A percentile compares a stretch with the other conserved stretches of the same genome.
phyloP scores from a whole-genome alignment of 2,888 invertebrate species.

The Dichetophora obliterata region DNA sequence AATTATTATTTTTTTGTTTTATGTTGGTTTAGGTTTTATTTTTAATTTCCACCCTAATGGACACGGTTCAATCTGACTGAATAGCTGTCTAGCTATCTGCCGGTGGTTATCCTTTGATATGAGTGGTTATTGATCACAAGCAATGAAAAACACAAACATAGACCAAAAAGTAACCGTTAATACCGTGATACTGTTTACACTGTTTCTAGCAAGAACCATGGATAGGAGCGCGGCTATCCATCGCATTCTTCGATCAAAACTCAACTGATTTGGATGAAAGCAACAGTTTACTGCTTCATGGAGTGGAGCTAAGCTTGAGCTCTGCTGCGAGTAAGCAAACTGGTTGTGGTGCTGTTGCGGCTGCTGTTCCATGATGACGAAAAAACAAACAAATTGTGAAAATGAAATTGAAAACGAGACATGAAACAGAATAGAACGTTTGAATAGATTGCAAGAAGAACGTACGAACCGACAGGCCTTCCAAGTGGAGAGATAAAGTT shows the following conservation, averaged over 20 bases:
- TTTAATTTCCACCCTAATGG: constrained; percentile 16
- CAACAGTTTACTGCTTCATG: constrained; percentile 15
- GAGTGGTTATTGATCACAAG: not conserved
- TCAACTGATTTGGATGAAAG: constrained; percentile 48
- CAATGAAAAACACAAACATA: constrained; percentile 1
- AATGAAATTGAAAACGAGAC: not conserved
- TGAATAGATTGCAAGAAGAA: not conserved
- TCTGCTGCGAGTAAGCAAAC: not conserved
- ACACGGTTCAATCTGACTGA: not conserved
- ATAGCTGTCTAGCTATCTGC: not conserved
- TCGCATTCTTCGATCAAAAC: constrained; percentile 48
- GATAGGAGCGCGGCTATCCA: constrained; percentile 27
- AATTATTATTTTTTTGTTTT: too few relatives aligned
- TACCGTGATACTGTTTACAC: not conserved
- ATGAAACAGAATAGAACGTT: too few relatives aligned
- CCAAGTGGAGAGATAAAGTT: too few relatives aligned
- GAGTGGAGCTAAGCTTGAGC: not conserved
- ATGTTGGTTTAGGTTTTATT: too few relatives aligned
- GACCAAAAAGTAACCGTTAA: not conserved
- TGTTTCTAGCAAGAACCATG: not conserved
- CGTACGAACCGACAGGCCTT: too few relatives aligned
- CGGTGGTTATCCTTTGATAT: constrained; percentile 16
- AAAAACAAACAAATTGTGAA: not conserved
- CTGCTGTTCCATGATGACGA: too few relatives aligned
- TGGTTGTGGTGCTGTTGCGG: not conserved